Evolutionary conservation across 92 coral and sea anemone species (phyloP).

Genomic region (Anthopleura xanthogrammica): DNA sequence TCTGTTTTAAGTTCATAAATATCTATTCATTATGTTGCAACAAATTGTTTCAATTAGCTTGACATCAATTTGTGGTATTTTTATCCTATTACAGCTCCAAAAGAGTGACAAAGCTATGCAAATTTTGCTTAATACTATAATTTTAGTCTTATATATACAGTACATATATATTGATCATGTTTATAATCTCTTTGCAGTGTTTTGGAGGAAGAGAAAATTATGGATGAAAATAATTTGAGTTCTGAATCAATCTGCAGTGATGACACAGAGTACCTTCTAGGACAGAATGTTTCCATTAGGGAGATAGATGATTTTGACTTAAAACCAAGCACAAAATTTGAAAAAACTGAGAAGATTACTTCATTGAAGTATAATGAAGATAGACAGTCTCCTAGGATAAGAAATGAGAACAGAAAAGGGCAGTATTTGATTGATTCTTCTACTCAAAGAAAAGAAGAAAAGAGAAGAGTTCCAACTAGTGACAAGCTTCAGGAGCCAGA

Average conservation of each 20-base stretch:
- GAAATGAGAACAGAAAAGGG: neutral
- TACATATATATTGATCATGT: neutral
- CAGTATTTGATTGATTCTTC: neutral
- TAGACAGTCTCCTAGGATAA: slow-evolving; percentile 5
- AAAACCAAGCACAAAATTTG: neutral
- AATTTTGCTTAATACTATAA: no score
- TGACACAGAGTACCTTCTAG: slow-evolving; percentile 87
- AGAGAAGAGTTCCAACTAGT: neutral
- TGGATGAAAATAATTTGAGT: slow-evolving; percentile 72
- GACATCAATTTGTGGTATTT: no score
- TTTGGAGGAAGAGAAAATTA: neutral
- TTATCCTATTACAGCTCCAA: no score
- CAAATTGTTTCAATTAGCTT: neutral
- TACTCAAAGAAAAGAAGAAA: neutral
- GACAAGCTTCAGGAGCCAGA: neutral
- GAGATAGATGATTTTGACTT: slow-evolving; percentile 84
- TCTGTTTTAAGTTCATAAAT: neutral
- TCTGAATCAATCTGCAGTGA: slow-evolving; percentile 91
- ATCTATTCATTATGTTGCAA: neutral
- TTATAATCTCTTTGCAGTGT: neutral
- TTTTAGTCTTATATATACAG: neutral
- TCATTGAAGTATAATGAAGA: slow-evolving; percentile 2
- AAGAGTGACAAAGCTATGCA: no score
- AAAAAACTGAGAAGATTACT: neutral
- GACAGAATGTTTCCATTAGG: slow-evolving; percentile 86